Evolutionary conservation across 2,113 vertebrate genomes (phyloP).

Genomic region (Sebastes schlegelii): DNA sequence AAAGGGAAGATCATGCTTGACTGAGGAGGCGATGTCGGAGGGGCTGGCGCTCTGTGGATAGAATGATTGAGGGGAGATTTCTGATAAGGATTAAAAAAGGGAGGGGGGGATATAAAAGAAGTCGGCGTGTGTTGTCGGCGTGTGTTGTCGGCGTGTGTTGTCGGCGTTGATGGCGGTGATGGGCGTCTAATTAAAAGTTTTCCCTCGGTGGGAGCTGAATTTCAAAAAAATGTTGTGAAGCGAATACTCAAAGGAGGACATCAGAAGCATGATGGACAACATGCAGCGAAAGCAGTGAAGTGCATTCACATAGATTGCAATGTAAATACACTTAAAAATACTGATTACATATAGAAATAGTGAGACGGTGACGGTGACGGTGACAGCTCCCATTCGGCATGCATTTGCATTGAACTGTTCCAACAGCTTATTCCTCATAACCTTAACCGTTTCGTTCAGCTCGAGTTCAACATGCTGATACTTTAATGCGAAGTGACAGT

Average conservation of each 20-base stretch:
- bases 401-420: constrained; percentile 62
- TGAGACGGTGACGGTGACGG: constrained; percentile 27
- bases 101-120: constrained; percentile 25
- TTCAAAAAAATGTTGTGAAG: constrained; percentile 19
- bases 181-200: constrained; percentile 62
- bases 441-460: constrained; percentile 49
- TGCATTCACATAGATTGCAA: background rate
- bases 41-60: constrained; percentile 39
- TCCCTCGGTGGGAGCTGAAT: constrained; percentile 30
- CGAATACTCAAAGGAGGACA: constrained; percentile 14
- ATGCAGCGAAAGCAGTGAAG: constrained; percentile 5
- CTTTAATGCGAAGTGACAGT: constrained; percentile 56
- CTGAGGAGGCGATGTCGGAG: constrained; percentile 65
- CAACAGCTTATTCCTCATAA: constrained; percentile 42
- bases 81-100: constrained; percentile 58
- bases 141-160: constrained; percentile 42
- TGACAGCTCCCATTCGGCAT: constrained; percentile 51
- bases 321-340: background rate
- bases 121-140: constrained; percentile 53
- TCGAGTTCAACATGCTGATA: constrained; percentile 21
- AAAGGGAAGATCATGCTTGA: constrained; percentile 70
- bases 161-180: background rate
- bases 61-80: constrained; percentile 71
- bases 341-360: background rate
- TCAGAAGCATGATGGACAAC: constrained; percentile 12